Conservation (phyloP, 2,888 invertebrate genomes). For the Danaus chrysippus region DNA sequence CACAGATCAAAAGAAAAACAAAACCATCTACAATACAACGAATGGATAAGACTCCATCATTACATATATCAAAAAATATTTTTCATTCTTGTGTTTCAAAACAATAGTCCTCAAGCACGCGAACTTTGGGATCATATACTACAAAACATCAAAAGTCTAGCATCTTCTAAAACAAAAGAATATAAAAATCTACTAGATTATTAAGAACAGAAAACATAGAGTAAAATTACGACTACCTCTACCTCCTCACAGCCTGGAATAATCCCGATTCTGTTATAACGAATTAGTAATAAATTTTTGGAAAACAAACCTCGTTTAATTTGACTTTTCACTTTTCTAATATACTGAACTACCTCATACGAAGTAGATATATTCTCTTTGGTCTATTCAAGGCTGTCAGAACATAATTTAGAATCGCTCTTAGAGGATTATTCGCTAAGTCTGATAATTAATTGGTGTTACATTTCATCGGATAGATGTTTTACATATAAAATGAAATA, state of each 20-base stretch:
- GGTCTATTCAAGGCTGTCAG: constrained; percentile 52
- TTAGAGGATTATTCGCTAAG: constrained; percentile 59
- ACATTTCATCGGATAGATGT: constrained; percentile 56
- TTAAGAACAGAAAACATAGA: constrained; percentile 48
- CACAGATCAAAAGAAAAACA: constrained; percentile 28
- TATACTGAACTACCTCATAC: too few relatives aligned
- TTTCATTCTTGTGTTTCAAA: constrained; percentile 58
- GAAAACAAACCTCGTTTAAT: too few relatives aligned
- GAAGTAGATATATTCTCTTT: constrained; percentile 16
- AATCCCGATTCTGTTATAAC: constrained; percentile 1
- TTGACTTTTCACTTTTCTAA: too few relatives aligned
- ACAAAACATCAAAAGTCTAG: constrained; percentile 72
- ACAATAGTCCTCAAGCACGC: constrained; percentile 52
- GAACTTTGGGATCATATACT: constrained; percentile 51
- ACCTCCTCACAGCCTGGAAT: constrained; percentile 53
- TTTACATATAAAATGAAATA: constrained; percentile 42
- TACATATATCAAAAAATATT: constrained; percentile 74
- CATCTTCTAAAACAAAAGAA: constrained; percentile 58
- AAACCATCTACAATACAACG: constrained; percentile 44
- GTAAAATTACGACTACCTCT: constrained; percentile 50
- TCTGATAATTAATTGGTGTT: constrained; percentile 72
- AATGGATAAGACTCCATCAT: constrained; percentile 51
- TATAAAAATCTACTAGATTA: constrained; percentile 46
- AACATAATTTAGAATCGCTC: constrained; percentile 57
- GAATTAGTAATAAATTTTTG: background rate